Conservation (phyloP, 2,888 invertebrate species). For the Steromphala cineraria region DNA sequence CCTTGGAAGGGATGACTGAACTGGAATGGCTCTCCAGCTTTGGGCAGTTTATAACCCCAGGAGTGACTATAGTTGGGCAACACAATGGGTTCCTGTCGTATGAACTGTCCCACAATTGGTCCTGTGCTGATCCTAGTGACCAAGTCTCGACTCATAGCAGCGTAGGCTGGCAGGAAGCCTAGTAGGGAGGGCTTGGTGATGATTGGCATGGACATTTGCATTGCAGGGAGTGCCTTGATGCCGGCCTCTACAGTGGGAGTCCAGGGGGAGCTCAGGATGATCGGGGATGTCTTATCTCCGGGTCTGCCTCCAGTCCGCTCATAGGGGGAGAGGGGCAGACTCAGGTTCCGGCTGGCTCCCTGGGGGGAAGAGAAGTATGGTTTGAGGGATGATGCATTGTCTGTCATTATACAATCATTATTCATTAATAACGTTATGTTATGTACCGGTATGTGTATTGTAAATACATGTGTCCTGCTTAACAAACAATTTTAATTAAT, state of each 20-base stretch:
- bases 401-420: no score
- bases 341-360: no score
- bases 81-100: conserved; percentile 43
- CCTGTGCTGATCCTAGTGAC: conserved; percentile 39
- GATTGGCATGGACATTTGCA: conserved; percentile 78
- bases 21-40: conserved; percentile 54
- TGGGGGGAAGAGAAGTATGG: no score
- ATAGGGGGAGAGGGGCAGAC: no score
- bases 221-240: conserved; percentile 97
- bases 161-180: conserved; percentile 43
- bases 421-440: no score
- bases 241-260: conserved; percentile 90
- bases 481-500: no score
- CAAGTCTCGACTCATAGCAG: conserved; percentile 24
- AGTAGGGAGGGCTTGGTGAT: conserved; percentile 40
- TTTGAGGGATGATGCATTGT: no score
- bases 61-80: background rate
- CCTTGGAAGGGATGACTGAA: conserved; percentile 64
- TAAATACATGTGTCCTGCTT: no score
- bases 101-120: conserved; percentile 64
- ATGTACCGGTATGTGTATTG: no score
- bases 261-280: background rate
- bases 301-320: no score
- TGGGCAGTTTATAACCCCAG: background rate
- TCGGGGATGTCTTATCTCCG: no score